A percentile compares a stretch with the other conserved stretches of the same genome.
Conservation (phyloP, 2,797 vertebrate genomes). For the Premnoplex brunnescens region DNA sequence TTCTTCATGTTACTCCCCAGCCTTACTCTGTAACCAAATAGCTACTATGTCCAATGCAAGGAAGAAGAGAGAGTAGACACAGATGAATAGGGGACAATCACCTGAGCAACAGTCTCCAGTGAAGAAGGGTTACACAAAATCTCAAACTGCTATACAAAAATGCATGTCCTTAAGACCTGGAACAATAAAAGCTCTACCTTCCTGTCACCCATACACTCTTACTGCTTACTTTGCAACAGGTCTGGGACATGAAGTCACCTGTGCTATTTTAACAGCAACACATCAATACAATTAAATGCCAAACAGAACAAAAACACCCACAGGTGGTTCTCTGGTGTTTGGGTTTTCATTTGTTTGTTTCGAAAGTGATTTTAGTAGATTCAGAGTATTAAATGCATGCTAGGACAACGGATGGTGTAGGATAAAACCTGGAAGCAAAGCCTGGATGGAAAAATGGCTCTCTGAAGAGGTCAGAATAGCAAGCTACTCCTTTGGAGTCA, state of each 20-base stretch:
- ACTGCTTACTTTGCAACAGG: not conserved
- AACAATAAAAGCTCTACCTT: not conserved
- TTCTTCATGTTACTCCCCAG: not conserved
- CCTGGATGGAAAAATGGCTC: not conserved
- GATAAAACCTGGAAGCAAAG: not conserved
- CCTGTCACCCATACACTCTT: not conserved
- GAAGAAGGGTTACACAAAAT: not conserved
- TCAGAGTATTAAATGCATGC: not conserved
- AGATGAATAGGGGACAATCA: not conserved
- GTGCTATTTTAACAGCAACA: not conserved
- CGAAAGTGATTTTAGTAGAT: not conserved
- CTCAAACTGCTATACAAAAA: not conserved
- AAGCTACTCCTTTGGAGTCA: not conserved
- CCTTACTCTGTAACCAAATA: not conserved
- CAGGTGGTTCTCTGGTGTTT: not conserved
- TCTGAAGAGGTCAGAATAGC: not conserved
- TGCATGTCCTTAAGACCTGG: accelerated
- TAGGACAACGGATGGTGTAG: not conserved
- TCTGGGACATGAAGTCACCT: not conserved
- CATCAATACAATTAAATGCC: not conserved
- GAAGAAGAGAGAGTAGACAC: not conserved
- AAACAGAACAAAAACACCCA: not conserved
- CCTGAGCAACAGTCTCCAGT: not conserved
- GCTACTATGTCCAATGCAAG: not conserved
- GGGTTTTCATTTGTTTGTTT: not conserved